A percentile compares a stretch with the other conserved stretches of the same genome.
Evolutionary conservation across 2,888 invertebrate species (phyloP).

Genomic region (Allolobophora icterica): DNA sequence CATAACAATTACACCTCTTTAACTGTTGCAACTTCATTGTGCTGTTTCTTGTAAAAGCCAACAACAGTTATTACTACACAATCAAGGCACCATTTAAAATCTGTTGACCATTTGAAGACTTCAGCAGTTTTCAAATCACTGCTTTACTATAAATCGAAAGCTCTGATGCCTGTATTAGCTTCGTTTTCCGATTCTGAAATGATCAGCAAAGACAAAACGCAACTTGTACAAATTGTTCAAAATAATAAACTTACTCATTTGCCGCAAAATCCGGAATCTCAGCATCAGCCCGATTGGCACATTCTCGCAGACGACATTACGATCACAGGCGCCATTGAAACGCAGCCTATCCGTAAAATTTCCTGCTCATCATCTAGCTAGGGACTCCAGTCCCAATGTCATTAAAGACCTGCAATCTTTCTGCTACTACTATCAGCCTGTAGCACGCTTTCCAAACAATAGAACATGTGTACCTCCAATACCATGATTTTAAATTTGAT

Average conservation of each 20-base stretch:
- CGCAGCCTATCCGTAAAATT: neutral
- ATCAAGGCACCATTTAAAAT: no score
- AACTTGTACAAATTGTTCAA: neutral
- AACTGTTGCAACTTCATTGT: no score
- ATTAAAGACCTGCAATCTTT: neutral
- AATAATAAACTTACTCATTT: neutral
- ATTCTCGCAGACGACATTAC: neutral
- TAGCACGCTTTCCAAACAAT: constrained; percentile 17
- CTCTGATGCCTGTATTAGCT: no score
- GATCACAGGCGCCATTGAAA: neutral
- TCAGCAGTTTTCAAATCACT: no score
- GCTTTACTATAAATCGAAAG: no score
- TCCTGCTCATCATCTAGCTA: neutral
- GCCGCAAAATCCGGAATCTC: neutral
- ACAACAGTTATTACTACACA: no score
- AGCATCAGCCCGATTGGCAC: neutral
- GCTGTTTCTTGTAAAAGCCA: no score
- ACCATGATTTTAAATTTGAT: neutral
- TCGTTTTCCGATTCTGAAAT: no score
- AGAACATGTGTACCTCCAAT: neutral
- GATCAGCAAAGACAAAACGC: no score
- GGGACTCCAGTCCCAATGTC: neutral
- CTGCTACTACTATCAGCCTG: neutral
- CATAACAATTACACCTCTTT: neutral
- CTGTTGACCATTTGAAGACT: no score